A percentile compares a stretch with the other conserved stretches of the same genome.
These are phyloP conservation scores for Eufriesea mexicana DNA, from an alignment of 1,140 invertebrate species.

Conservation along the genomic window DNA sequence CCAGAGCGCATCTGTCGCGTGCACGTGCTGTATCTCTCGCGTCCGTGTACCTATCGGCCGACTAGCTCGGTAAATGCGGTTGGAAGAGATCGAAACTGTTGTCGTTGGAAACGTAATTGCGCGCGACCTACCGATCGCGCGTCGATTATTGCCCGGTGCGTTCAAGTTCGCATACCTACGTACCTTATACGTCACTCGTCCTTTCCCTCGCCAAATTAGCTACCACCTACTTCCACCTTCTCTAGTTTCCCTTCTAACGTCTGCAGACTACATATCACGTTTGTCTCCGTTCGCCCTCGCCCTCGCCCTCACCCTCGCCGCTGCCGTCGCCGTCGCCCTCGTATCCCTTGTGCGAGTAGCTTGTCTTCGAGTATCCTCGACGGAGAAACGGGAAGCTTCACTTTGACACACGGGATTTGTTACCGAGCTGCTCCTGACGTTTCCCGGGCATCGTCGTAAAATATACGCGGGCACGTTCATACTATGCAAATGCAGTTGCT, in stretches of 20 bases:
- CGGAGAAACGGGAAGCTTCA: conserved; percentile 10
- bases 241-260: no score
- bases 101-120: conserved; percentile 2
- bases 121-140: background rate
- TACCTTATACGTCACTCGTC: no score
- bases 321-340: background rate
- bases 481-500: conserved; percentile 27
- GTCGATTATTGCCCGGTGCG: background rate
- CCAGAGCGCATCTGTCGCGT: conserved; percentile 23
- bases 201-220: no score
- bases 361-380: conserved; percentile 37
- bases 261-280: background rate
- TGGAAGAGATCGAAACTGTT: conserved; percentile 1
- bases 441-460: conserved; percentile 15
- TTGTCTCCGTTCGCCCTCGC: background rate
- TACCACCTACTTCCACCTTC: no score
- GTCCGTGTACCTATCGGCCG: background rate
- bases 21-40: conserved; percentile 18
- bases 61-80: conserved; percentile 22
- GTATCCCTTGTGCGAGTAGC: background rate
- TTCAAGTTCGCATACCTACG: background rate
- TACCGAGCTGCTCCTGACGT: conserved; percentile 33
- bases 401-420: conserved; percentile 44
- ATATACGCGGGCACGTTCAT: conserved; percentile 38
- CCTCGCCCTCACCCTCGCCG: background rate